phyloP scores from a whole-genome alignment of 2,888 invertebrate genomes.

The Lucinisca nassula region DNA sequence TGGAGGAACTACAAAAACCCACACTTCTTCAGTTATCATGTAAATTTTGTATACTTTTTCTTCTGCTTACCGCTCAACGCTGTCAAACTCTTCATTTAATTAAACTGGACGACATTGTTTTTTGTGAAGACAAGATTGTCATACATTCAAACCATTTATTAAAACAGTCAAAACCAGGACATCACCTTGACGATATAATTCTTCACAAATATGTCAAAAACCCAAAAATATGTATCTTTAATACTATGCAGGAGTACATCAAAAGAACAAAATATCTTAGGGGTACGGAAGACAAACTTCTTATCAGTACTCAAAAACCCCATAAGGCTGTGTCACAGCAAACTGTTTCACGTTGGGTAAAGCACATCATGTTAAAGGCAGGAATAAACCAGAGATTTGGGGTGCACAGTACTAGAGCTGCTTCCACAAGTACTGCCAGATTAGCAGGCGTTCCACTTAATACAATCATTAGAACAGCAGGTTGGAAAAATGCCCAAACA shows the following conservation, averaged over 20 bases:
- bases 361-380: neutral
- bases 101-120: neutral
- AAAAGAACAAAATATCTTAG: slow-evolving; percentile 10
- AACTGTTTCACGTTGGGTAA: neutral
- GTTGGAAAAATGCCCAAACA: neutral
- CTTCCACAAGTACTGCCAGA: neutral
- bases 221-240: neutral
- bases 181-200: neutral
- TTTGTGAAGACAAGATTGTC: neutral
- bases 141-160: neutral
- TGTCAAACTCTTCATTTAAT: slow-evolving; percentile 11
- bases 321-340: neutral
- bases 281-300: neutral
- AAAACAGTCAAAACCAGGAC: neutral
- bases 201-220: neutral
- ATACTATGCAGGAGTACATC: neutral
- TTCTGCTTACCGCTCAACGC: neutral
- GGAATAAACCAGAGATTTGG: neutral
- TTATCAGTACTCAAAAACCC: neutral
- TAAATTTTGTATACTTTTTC: neutral
- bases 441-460: neutral
- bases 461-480: neutral
- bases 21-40: neutral
- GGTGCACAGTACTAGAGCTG: neutral
- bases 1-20: neutral